phyloP scores from a whole-genome alignment of 2,888 invertebrate genomes.

The Oligia fasciuncula region DNA sequence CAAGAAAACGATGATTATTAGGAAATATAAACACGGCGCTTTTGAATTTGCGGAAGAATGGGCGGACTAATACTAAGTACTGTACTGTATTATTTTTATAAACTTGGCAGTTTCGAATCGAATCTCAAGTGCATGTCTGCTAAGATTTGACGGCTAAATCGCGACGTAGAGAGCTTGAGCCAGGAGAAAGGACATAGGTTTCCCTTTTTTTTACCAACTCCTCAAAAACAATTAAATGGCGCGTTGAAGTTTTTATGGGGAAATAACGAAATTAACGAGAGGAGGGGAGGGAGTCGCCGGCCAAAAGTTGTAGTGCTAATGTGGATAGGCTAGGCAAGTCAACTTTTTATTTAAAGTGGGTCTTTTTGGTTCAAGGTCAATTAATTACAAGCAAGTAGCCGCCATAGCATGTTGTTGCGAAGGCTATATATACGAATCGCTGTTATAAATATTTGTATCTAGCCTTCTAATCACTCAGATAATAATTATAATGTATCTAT shows the following conservation, averaged over 20 bases:
- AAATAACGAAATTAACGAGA: not conserved
- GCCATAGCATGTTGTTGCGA: not conserved
- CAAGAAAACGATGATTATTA: slow-evolving; percentile 19
- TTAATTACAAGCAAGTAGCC: not conserved
- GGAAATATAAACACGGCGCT: not conserved
- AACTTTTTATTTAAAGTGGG: not conserved
- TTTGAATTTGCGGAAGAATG: slow-evolving; percentile 13
- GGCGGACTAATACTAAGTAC: not conserved
- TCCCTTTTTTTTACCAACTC: too few species aligned
- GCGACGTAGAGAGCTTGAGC: not conserved
- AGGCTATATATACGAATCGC: not conserved
- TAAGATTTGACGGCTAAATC: not conserved
- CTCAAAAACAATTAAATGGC: not conserved
- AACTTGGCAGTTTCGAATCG: not conserved
- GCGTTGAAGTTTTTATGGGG: too few species aligned
- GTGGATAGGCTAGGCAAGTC: not conserved
- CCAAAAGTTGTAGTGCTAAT: not conserved
- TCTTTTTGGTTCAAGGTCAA: not conserved
- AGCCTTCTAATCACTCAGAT: not conserved
- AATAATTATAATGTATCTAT: not conserved
- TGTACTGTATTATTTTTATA: slow-evolving; percentile 4
- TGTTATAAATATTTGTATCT: not conserved
- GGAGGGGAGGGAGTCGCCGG: not conserved
- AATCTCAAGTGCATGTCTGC: not conserved
- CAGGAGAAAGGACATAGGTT: not conserved